Evolutionary conservation across 2,113 vertebrate genomes (phyloP), one percentile per base, ranked within the genome.

Genomic region (Chloroceryle aenea): DNA sequence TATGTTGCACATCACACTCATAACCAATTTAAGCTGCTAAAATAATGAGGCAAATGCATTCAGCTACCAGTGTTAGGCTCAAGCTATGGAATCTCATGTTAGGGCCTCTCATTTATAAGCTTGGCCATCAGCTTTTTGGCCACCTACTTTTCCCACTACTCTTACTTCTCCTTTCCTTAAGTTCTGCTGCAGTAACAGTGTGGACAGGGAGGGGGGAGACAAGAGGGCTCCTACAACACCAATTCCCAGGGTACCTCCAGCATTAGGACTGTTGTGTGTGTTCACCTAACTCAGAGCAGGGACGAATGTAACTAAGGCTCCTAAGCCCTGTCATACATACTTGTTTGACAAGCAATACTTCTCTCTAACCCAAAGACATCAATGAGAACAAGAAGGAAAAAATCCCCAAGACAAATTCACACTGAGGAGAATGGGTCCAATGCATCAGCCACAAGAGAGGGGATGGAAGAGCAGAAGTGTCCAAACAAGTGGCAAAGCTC

Each of bases 291-390:
- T 68, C 45, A 27, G 21, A 86, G 83, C 5, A 56, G 48, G 22
- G 87, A 75, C 0, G 0, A 47, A 75, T 32, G 32, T 0, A 0
- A 38, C 22, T 23, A 38, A 40, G 16, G 36, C 14, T 86, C 59
- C 55, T 77, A 92, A 42, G 25, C 52, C 23, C 38, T 47, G 48
- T 12, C 32, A 14, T 2, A 74, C 12, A 14, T 17, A 55, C 2
- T 26, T 29, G 19, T 40, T 27, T 36, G 59, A 56, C n/a, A 74
- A 67, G 7, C 5, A 34, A 59, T 32, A 36, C 2, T 58, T 63
- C 11, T 77, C 63, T 61, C 38, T 68, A 45, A 19, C 68, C 30
- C 48, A 40, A 85, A 93, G 81, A 8, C 14, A 67, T 38, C 25
- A 58, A 8, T 5, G 3, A 92, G 12, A 25, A 59, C 10, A 52